Evolutionary conservation across 2,113 vertebrate species (phyloP).

Genomic region (Lota lota): DNA sequence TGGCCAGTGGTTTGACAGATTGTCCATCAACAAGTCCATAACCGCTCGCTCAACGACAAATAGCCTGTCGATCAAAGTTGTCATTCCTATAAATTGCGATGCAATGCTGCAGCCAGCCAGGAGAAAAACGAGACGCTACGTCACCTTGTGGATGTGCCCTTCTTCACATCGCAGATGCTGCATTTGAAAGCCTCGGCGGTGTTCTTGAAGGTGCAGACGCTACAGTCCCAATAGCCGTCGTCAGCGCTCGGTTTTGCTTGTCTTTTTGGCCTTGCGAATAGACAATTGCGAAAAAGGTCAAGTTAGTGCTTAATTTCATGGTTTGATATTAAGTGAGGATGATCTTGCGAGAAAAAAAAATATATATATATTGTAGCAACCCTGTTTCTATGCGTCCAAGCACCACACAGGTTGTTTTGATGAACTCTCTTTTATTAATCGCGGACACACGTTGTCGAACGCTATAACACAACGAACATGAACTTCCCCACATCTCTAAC

Average conservation of each 20-base stretch:
- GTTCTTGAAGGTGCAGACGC: constrained; percentile 98
- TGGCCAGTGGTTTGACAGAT: constrained; percentile 2
- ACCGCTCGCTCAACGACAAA: constrained; percentile 38
- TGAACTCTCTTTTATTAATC: no score
- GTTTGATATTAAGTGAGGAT: constrained; percentile 10
- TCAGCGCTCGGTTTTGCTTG: constrained; percentile 96
- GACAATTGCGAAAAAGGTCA: constrained; percentile 57
- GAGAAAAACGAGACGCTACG: constrained; percentile 18
- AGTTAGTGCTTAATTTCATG: constrained; percentile 44
- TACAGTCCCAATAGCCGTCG: constrained; percentile 99
- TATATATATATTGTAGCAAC: no score
- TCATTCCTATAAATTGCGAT: constrained; percentile 55
- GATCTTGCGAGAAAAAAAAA: background rate
- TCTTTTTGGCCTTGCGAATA: constrained; percentile 90
- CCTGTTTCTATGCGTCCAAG: no score
- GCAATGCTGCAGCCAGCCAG: constrained; percentile 48
- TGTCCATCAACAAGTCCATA: constrained; percentile 59
- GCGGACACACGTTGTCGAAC: no score
- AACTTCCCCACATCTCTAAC: no score
- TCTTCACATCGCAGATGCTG: constrained; percentile 99
- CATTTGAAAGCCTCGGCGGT: constrained; percentile 99
- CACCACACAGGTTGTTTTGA: no score
- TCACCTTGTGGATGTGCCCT: constrained; percentile 99
- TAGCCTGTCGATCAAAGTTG: constrained; percentile 62
- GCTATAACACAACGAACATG: no score